Base-by-base conservation (phyloP, 2,888 invertebrate species). In the Protula sp. region DNA sequence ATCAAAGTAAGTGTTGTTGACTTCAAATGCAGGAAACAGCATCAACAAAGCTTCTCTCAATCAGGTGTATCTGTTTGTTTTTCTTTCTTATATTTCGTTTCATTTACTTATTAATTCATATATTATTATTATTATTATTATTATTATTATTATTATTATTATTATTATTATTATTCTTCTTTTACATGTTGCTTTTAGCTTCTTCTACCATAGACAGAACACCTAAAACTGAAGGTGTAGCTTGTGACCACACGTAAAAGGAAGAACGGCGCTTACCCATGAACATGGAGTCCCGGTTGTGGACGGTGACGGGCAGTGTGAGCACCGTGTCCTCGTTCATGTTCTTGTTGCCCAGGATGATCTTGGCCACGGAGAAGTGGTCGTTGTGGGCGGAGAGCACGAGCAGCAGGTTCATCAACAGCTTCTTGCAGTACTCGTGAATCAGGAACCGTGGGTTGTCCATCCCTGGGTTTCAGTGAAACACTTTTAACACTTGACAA, bases 381-480 rank as follows among this genome's bases (percentile, higher is more conserved):
- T 94, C 93, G 73, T 89, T 88, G 81, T 94, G 94, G 1, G 62
- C 50, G 24, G 63, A 60, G 54, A 74, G 69, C 58, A 76, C 67
- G 27, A 97, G 88, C 74, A 98, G 85, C 65, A 99, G 84, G 83
- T 97, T 95, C 67, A 95, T 84, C 60, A 99, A 85, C 67, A 98
- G 85, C 78, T 92, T 91, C 74, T 94, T 91, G 82, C 95, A 95
- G 81, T 97, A 94, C 76, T 94, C 93, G 74, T 94, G 90, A 2
- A 98, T 94, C 65, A 95, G 85, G 66, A 90, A 87, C 55, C 84
- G 79, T 47, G 87, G 88, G 79, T 97, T 94, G 81, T 98, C 98
- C 82, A 98, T 84, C 4, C 97, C 97, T 79, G 68, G 19, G 1
- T 2, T 30, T n/a, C n/a, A n/a, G n/a, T n/a, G n/a, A n/a, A n/a